A percentile compares a stretch with the other conserved stretches of the same genome.
These are phyloP conservation scores for Drosophila lowei DNA, from an alignment of 1,140 invertebrate species.

Conservation along the genomic window DNA sequence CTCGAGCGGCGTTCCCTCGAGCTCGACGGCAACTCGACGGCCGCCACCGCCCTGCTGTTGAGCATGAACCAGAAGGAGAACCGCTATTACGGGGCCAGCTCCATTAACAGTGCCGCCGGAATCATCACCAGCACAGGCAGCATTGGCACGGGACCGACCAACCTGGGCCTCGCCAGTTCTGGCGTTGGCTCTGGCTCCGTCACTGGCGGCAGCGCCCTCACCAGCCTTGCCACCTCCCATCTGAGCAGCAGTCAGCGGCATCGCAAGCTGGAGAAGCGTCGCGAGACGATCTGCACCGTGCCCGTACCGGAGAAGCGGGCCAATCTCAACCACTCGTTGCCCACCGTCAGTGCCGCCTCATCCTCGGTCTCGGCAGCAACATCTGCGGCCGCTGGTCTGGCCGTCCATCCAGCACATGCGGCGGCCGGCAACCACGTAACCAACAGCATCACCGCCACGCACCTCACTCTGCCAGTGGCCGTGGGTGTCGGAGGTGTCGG, in stretches of 20 bases:
- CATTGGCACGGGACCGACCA: constrained; percentile 4
- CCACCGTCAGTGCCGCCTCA: constrained; percentile 43
- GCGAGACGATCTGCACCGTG: constrained; percentile 84
- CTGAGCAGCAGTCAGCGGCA: constrained; percentile 47
- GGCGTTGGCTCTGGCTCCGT: not conserved
- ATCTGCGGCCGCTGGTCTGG: constrained; percentile 12
- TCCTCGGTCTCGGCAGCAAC: not conserved
- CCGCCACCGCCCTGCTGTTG: constrained; percentile 59
- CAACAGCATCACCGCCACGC: constrained; percentile 28
- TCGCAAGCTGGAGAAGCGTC: constrained; percentile 84
- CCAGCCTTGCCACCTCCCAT: constrained; percentile 17
- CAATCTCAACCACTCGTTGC: constrained; percentile 66
- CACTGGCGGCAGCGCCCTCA: constrained; percentile 4
- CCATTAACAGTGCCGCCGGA: constrained; percentile 56
- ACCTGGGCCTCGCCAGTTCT: not conserved
- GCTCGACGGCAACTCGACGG: constrained; percentile 85
- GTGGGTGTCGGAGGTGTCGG: constrained; percentile 15
- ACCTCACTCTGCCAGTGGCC: constrained; percentile 39
- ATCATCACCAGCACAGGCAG: constrained; percentile 28
- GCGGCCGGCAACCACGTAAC: constrained; percentile 20
- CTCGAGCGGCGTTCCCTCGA: constrained; percentile 96
- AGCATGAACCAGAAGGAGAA: constrained; percentile 84
- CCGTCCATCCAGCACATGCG: constrained; percentile 8
- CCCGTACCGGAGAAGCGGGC: constrained; percentile 83
- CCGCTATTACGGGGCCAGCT: constrained; percentile 82